phyloP scores from a whole-genome alignment of 2,113 vertebrate genomes.

The Charadrius vociferus region DNA sequence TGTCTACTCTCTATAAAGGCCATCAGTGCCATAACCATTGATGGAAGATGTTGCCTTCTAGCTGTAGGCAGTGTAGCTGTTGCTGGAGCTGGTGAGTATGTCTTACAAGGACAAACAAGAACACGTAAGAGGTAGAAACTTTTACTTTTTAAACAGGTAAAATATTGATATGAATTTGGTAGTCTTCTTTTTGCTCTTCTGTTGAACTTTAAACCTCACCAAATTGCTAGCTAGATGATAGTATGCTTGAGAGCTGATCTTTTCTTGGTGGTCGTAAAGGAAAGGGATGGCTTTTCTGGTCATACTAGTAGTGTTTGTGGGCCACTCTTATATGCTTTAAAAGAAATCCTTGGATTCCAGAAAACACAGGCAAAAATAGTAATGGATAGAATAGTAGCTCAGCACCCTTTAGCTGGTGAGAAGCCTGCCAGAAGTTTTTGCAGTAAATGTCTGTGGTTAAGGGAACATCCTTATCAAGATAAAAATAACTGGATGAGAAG shows the following conservation, averaged over 20 bases:
- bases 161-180: neutral
- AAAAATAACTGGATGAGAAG: neutral
- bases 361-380: neutral
- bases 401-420: neutral
- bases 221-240: accelerated
- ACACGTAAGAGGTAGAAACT: neutral
- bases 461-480: neutral
- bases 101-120: neutral
- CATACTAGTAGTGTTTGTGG: neutral
- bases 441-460: neutral
- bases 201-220: neutral
- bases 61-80: neutral
- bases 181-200: neutral
- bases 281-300: neutral
- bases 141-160: neutral
- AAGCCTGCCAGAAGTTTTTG: neutral
- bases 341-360: neutral
- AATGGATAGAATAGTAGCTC: neutral
- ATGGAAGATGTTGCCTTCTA: neutral
- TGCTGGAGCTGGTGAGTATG: too few relatives aligned
- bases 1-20: neutral
- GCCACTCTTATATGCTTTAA: neutral
- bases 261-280: neutral
- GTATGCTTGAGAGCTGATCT: neutral
- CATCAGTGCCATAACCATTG: accelerated